A percentile compares a stretch with the other conserved stretches of the same genome.
phyloP scores from a whole-genome alignment of 2,797 vertebrate genomes.

The Gymnoscopelus microlampas region DNA sequence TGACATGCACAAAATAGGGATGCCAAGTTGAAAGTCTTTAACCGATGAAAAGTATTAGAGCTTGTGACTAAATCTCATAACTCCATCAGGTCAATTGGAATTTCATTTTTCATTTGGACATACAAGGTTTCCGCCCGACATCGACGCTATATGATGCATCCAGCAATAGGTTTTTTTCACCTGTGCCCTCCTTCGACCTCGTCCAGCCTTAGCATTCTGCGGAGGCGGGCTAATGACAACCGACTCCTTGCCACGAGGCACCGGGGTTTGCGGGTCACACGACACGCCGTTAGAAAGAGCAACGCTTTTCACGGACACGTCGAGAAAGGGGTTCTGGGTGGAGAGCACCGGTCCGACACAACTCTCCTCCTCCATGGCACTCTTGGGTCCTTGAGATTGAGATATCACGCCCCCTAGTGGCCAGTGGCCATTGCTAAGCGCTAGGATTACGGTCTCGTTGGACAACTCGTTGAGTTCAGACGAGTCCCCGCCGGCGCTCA shows the following conservation, averaged over 20 bases:
- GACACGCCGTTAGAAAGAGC: constrained; percentile 80
- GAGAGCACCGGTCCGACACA: constrained; percentile 67
- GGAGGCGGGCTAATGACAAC: constrained; percentile 94
- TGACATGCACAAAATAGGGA: too few species aligned
- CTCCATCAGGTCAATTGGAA: too few species aligned
- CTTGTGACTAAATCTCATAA: too few species aligned
- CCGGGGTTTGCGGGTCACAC: constrained; percentile 61
- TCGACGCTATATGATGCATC: neutral
- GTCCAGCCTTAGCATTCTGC: constrained; percentile 91
- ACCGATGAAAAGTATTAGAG: too few species aligned
- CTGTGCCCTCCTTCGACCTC: constrained; percentile 92
- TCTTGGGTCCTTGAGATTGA: constrained; percentile 71
- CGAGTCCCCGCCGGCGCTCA: constrained; percentile 81
- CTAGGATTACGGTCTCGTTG: constrained; percentile 85
- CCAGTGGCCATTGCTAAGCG: constrained; percentile 86
- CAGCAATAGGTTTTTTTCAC: constrained; percentile 80
- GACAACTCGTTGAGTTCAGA: constrained; percentile 89
- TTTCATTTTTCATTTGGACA: neutral
- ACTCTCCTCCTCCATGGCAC: constrained; percentile 83
- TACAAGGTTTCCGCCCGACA: neutral
- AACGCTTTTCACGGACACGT: constrained; percentile 75
- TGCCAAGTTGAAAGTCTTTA: too few species aligned
- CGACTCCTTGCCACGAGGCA: constrained; percentile 83
- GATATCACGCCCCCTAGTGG: constrained; percentile 80
- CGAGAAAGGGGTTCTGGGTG: constrained; percentile 83